Percentiles rank a stretch among this genome's conserved stretches.
Conservation (phyloP, 2,113 vertebrate genomes). For the Festucalex cinctus region DNA sequence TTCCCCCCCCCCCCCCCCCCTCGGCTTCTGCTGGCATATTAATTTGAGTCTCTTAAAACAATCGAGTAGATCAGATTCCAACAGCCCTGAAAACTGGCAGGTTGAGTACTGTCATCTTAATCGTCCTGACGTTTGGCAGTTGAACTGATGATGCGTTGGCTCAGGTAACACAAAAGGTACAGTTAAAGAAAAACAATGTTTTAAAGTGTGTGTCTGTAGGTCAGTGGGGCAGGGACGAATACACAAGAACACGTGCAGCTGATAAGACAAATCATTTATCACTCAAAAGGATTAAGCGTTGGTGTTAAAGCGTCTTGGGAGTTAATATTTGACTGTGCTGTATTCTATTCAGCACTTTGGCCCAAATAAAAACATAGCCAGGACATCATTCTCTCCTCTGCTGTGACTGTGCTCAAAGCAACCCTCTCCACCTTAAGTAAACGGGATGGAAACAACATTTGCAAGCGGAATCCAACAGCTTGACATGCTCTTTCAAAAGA, state of each 20-base stretch:
- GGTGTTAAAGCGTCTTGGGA: background rate
- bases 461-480: background rate
- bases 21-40: background rate
- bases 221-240: conserved; percentile 29
- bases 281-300: conserved; percentile 1
- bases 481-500: background rate
- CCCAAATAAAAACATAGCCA: background rate
- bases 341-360: background rate
- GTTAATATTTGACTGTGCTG: conserved; percentile 50
- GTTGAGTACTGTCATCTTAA: background rate
- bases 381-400: no score
- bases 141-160: background rate
- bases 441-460: background rate
- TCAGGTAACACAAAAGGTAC: background rate
- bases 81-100: background rate
- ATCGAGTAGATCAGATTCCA: background rate
- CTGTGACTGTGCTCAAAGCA: background rate
- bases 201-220: conserved; percentile 7
- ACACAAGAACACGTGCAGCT: background rate
- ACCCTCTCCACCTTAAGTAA: background rate
- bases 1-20: background rate
- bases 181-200: background rate
- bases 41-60: background rate
- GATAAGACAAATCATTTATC: conserved; percentile 4
- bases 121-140: background rate